A percentile compares a stretch with the other conserved stretches of the same genome.
Conservation (phyloP, 2,797 vertebrate genomes). For the Hydrocynus forskahlii region DNA sequence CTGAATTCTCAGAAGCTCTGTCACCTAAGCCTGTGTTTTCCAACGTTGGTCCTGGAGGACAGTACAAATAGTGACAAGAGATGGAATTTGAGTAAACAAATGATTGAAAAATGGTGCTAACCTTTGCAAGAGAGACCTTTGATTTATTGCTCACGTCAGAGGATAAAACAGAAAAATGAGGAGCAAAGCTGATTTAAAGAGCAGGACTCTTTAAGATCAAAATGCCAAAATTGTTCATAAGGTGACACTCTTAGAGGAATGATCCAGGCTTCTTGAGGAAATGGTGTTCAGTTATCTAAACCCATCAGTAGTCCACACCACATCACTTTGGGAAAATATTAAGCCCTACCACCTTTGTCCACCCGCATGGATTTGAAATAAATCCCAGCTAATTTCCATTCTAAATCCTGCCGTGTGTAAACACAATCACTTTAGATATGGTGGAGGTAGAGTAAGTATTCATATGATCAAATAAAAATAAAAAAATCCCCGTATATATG, state of each 20-base stretch:
- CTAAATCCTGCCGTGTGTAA: not conserved
- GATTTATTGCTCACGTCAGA: conserved; percentile 15
- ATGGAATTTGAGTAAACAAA: too few species aligned
- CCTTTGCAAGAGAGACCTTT: not conserved
- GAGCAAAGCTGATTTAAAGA: not conserved
- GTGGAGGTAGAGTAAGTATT: not conserved
- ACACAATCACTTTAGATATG: not conserved
- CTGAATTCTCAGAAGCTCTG: too few species aligned
- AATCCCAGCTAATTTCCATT: not conserved
- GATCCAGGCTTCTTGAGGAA: conserved; percentile 19
- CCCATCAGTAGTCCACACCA: conserved; percentile 32
- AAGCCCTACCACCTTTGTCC: not conserved
- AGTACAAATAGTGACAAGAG: too few species aligned
- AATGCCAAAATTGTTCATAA: conserved; percentile 25
- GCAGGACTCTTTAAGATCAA: conserved; percentile 21
- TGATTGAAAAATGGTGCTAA: not conserved
- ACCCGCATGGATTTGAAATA: conserved; percentile 23
- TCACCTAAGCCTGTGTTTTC: too few species aligned
- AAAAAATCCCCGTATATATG: too few species aligned
- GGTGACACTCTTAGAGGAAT: conserved; percentile 20
- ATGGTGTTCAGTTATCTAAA: conserved; percentile 39
- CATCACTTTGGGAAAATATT: conserved; percentile 24
- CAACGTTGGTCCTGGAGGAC: too few species aligned
- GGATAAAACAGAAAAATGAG: conserved; percentile 9
- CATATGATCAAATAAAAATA: too few species aligned